phyloP scores from a whole-genome alignment of 2,888 invertebrate genomes.

The Steromphala cineraria region DNA sequence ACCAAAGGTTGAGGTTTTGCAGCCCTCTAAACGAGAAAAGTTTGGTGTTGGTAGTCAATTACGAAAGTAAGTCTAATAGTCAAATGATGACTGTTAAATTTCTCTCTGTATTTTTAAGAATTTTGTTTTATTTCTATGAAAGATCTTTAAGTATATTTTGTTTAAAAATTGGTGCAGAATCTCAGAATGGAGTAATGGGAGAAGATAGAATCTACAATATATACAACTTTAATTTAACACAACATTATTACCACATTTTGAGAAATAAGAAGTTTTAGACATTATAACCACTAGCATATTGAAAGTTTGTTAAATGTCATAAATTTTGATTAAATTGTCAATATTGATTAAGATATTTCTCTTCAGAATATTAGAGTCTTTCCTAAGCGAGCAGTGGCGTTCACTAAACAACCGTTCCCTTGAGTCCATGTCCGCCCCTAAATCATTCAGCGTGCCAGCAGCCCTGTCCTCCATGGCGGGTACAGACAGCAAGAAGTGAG shows the following conservation, averaged over 20 bases:
- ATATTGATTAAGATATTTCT: not conserved
- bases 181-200: not conserved
- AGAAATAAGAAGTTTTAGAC: no score
- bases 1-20: constrained; percentile 65
- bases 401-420: constrained; percentile 36
- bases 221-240: not conserved
- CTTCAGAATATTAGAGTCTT: constrained; percentile 50
- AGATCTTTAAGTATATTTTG: no score
- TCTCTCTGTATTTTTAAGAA: no score
- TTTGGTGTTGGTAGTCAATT: constrained; percentile 66
- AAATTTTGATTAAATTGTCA: no score
- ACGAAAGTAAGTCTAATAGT: constrained; percentile 50
- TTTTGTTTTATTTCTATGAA: no score
- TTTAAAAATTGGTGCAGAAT: not conserved
- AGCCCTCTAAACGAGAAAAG: constrained; percentile 60
- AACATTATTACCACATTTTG: no score
- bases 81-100: not conserved
- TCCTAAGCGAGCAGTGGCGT: constrained; percentile 49
- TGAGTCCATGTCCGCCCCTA: constrained; percentile 6
- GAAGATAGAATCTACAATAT: not conserved
- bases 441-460: constrained; percentile 22
- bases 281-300: no score
- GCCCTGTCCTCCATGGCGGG: not conserved
- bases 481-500: not conserved
- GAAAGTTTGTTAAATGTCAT: no score